Conservation (phyloP, 2,888 invertebrate species). For the Limnephilus marmoratus region DNA sequence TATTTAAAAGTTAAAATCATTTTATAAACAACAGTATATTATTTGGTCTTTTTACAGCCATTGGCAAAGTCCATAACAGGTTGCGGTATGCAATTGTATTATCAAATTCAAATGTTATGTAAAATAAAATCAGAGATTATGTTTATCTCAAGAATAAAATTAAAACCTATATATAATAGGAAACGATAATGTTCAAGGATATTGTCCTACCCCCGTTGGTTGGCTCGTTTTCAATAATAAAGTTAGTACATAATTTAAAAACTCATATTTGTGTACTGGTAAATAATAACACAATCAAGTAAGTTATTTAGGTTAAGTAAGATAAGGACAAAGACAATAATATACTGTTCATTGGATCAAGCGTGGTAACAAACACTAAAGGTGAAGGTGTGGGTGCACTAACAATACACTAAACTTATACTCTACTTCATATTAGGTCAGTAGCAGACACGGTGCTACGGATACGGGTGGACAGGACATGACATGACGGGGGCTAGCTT, state of each 20-base stretch:
- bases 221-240: not conserved
- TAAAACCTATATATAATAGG: not conserved
- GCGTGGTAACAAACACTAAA: conserved; percentile 18
- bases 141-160: not conserved
- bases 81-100: not conserved
- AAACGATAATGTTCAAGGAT: not conserved
- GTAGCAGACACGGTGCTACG: not conserved
- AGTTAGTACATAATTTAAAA: not conserved
- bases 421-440: not conserved
- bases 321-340: conserved; percentile 16
- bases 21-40: conserved; percentile 2
- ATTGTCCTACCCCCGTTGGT: not conserved
- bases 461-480: not conserved
- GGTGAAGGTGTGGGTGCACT: not conserved
- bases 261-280: not conserved
- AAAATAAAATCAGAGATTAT: not conserved
- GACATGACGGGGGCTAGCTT: conserved; percentile 50
- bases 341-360: conserved; percentile 14
- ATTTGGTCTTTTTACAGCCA: conserved; percentile 2
- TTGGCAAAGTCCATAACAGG: not conserved
- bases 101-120: not conserved
- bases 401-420: not conserved
- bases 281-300: not conserved
- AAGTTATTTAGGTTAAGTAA: not conserved
- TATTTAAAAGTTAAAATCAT: not conserved